Percentiles rank a stretch among this genome's conserved stretches.
These are phyloP conservation scores for Micropoecilia bifurca DNA, from an alignment of 2,797 vertebrate genomes.

Conservation along the genomic window DNA sequence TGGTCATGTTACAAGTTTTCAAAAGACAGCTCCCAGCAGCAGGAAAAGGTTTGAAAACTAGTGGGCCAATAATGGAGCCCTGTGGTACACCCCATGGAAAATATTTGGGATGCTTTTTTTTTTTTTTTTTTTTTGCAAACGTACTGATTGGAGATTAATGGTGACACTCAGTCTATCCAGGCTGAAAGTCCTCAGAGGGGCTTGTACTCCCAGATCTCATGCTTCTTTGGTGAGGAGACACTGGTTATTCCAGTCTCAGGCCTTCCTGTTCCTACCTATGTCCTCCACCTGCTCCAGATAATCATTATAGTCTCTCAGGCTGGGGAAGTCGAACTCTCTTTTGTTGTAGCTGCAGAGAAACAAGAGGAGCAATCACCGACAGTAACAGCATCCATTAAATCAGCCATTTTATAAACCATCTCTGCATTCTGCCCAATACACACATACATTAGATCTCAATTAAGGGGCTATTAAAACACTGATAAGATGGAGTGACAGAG, in stretches of 20 bases:
- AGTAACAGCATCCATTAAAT: slow-evolving; percentile 71
- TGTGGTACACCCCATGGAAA: neutral
- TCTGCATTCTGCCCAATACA: slow-evolving; percentile 66
- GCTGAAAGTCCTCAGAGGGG: slow-evolving; percentile 16
- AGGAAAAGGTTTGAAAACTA: neutral
- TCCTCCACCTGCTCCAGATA: slow-evolving; percentile 96
- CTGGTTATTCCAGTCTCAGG: slow-evolving; percentile 20
- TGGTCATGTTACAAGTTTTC: no score
- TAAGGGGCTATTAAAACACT: slow-evolving; percentile 73
- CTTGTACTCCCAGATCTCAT: slow-evolving; percentile 22
- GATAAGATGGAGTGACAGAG: slow-evolving; percentile 64
- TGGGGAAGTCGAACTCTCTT: slow-evolving; percentile 93
- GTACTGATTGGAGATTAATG: neutral
- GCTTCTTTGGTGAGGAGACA: slow-evolving; percentile 45
- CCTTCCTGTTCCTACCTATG: slow-evolving; percentile 82
- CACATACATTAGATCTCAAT: slow-evolving; percentile 75
- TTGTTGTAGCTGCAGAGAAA: slow-evolving; percentile 93
- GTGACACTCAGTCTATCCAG: slow-evolving; percentile 10
- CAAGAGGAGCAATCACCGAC: slow-evolving; percentile 46
- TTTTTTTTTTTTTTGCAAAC: neutral
- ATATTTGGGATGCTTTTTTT: neutral
- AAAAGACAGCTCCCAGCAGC: no score
- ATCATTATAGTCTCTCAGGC: slow-evolving; percentile 92
- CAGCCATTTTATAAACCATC: slow-evolving; percentile 70
- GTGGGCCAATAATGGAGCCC: neutral